Base-by-base conservation (phyloP, 2,888 invertebrate species). In the Limulus polyphemus region DNA sequence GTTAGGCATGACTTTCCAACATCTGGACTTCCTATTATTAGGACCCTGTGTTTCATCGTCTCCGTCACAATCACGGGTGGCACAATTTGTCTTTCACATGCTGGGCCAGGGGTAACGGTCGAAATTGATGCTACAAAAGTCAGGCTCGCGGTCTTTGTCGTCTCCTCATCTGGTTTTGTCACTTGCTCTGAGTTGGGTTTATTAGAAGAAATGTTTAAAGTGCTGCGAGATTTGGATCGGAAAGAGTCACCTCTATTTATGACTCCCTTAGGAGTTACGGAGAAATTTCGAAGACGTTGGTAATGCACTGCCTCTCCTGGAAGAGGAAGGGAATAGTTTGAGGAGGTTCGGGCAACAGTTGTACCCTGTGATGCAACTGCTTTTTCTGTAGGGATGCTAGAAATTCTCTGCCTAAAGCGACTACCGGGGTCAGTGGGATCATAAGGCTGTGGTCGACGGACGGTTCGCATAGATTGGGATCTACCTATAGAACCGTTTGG, bases 181-280 rank as follows among this genome's bases (percentile, higher is more conserved):
- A 32, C 32, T 32, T 32, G 1, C 32, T 32, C 32, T 32, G 32
- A 32, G 32, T 32, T 32, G 32, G 5, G 32, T 32, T 32, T 32
- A 32, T 32, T 32, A 32, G 63, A 62, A 13, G 62, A 59, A 1
- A 67, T 61, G 14, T 62, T 64, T 50, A 63, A 63, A n/a, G 63
- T 47, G 2, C 63, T 63, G 16, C 65, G 57, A n/a, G 64, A 64
- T 49, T 88, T 82, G 62, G 90, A 90, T 52, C 90, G 80, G 71
- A 91, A 88, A 61, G 88, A 88, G 78, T 91, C 91, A 0, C 91
- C 91, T 70, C 90, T 88, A 79, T 91, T 91, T 69, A 91, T 88
- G 48, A 91, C 88, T 0, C 90, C 90, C 76, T 90, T 90, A 73
- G 87, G 87, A 60, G 87, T 88, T 74, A 91, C 90, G 75, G 87